A percentile compares a stretch with the other conserved stretches of the same genome.
Evolutionary conservation across 1,140 invertebrate genomes (phyloP).

Genomic region (Varroa destructor): DNA sequence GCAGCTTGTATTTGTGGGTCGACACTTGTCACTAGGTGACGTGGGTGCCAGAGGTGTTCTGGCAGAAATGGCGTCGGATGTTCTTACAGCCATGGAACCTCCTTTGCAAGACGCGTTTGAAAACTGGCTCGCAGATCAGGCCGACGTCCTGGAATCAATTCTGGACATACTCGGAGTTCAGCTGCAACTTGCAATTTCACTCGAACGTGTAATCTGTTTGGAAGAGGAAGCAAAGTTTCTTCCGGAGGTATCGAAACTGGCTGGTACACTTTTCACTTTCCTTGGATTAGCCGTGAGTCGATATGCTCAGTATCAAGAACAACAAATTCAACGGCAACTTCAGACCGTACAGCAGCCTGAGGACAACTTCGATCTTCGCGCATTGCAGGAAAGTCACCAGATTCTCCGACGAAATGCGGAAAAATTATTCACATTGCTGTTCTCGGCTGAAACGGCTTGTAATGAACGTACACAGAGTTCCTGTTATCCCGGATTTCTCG

Average conservation of each 20-base stretch:
- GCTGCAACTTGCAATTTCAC: slow-evolving; percentile 4
- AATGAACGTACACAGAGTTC: slow-evolving; percentile 18
- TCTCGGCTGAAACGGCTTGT: slow-evolving; percentile 13
- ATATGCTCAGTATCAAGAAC: slow-evolving; percentile 15
- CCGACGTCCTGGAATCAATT: slow-evolving; percentile 19
- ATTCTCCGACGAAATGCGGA: not conserved
- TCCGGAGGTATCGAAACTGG: slow-evolving; percentile 1
- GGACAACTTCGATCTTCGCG: not conserved
- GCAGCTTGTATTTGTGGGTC: slow-evolving; percentile 15
- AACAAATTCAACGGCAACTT: slow-evolving; percentile 22
- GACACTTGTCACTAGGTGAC: not conserved
- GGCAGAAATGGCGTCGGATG: slow-evolving; percentile 10
- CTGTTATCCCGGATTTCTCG: slow-evolving; percentile 20
- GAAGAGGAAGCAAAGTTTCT: not conserved
- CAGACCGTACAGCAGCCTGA: not conserved
- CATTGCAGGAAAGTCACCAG: slow-evolving; percentile 4
- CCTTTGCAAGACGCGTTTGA: slow-evolving; percentile 1
- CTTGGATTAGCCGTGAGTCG: slow-evolving; percentile 14
- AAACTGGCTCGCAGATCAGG: slow-evolving; percentile 23
- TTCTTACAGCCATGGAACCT: slow-evolving; percentile 14
- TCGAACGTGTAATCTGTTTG: slow-evolving; percentile 15
- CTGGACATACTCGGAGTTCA: slow-evolving; percentile 15
- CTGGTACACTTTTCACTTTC: slow-evolving; percentile 22
- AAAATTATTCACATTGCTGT: not conserved
- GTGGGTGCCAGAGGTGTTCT: not conserved